A percentile compares a stretch with the other conserved stretches of the same genome.
phyloP scores from a whole-genome alignment of 1,140 invertebrate genomes.

The Drosophila kikkawai region DNA sequence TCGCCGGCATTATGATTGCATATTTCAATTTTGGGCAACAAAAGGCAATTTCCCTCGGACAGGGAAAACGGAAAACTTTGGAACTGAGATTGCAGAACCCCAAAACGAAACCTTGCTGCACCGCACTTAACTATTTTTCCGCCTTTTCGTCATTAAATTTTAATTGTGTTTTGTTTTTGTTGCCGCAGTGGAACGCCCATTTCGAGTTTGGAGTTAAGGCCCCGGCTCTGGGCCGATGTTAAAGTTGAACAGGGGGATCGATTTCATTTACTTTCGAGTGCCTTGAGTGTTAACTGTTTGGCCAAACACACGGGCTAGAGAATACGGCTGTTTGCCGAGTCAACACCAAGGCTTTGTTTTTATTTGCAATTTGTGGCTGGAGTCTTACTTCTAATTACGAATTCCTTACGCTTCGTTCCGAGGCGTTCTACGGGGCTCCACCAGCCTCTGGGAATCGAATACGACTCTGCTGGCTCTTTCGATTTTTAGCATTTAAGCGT shows the following conservation, averaged over 20 bases:
- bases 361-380: slow-evolving; percentile 78
- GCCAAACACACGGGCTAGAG: slow-evolving; percentile 57
- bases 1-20: slow-evolving; percentile 64
- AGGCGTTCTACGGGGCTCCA: slow-evolving; percentile 19
- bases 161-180: slow-evolving; percentile 70
- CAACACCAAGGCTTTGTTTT: slow-evolving; percentile 77
- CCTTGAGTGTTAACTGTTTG: slow-evolving; percentile 76
- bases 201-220: slow-evolving; percentile 29
- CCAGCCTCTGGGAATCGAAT: slow-evolving; percentile 32
- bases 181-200: slow-evolving; percentile 45
- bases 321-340: slow-evolving; percentile 60
- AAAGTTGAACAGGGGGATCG: slow-evolving; percentile 46
- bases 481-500: slow-evolving; percentile 83
- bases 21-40: slow-evolving; percentile 71
- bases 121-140: slow-evolving; percentile 67
- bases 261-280: slow-evolving; percentile 54
- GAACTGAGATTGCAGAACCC: slow-evolving; percentile 28
- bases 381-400: slow-evolving; percentile 80
- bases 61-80: slow-evolving; percentile 21
- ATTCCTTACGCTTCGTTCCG: slow-evolving; percentile 74
- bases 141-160: slow-evolving; percentile 83
- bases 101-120: neutral
- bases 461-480: slow-evolving; percentile 15
- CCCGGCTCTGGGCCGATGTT: slow-evolving; percentile 16
- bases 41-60: slow-evolving; percentile 50